phyloP scores from a whole-genome alignment of 2,888 invertebrate species.

The Stratiomys singularior region DNA sequence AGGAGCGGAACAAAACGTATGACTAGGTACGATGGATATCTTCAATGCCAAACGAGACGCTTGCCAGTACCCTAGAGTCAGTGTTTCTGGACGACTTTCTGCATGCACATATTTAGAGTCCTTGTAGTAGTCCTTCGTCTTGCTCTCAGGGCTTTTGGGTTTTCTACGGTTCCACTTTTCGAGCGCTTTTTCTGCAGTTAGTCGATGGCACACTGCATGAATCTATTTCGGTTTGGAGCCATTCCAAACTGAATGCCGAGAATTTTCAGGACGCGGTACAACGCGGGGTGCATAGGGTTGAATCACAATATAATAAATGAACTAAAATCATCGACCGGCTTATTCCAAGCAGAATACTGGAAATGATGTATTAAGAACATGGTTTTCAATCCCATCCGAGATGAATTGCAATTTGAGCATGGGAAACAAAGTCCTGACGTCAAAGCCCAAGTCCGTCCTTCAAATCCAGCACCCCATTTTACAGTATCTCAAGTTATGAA shows the following conservation, averaged over 20 bases:
- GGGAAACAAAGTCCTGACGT: too few species aligned
- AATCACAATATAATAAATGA: neutral
- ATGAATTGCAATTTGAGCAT: too few species aligned
- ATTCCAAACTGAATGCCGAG: neutral
- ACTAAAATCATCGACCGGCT: too few species aligned
- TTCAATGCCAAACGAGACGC: conserved; percentile 8
- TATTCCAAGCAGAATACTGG: too few species aligned
- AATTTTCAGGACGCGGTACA: neutral
- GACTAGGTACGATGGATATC: neutral
- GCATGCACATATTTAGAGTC: conserved; percentile 40
- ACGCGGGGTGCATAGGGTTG: neutral
- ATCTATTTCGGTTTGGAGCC: conserved; percentile 9
- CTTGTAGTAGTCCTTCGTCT: conserved; percentile 31
- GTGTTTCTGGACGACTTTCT: conserved; percentile 42
- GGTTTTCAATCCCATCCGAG: too few species aligned
- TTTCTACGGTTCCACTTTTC: conserved; percentile 10
- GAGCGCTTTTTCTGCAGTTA: conserved; percentile 23
- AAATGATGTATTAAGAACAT: too few species aligned
- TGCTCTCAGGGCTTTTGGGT: conserved; percentile 7
- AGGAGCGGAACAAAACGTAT: conserved; percentile 20
- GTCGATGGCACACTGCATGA: neutral
- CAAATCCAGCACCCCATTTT: conserved; percentile 6
- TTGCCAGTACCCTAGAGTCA: conserved; percentile 24
- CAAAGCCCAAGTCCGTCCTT: neutral
- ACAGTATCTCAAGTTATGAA: conserved; percentile 7